Conservation (phyloP, 2,797 vertebrate genomes). For the Acridotheres tristis region DNA sequence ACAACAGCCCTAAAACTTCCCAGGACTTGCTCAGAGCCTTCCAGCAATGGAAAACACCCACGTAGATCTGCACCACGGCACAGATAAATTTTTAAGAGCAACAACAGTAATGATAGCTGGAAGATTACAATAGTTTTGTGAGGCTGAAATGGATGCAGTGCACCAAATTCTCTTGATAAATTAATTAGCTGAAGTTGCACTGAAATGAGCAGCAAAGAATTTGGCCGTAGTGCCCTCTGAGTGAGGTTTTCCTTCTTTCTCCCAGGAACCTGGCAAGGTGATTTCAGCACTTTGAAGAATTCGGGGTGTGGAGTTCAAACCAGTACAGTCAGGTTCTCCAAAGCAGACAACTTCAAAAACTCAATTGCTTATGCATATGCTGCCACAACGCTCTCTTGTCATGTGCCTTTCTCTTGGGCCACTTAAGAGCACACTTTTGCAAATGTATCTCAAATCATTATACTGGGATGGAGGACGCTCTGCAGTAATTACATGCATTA, state of each 20-base stretch:
- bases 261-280: not conserved
- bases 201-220: not conserved
- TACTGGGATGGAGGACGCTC: conserved; percentile 7
- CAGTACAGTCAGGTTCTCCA: not conserved
- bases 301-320: not conserved
- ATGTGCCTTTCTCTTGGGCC: conserved; percentile 18
- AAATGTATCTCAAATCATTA: conserved; percentile 7
- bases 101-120: not conserved
- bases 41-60: not conserved
- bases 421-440: conserved; percentile 8
- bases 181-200: not conserved
- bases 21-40: not conserved
- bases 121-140: not conserved
- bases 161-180: not conserved
- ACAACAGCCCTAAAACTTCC: not conserved
- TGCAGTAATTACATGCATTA: conserved; percentile 46
- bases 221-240: not conserved
- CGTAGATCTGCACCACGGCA: accelerated
- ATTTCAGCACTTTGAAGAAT: not conserved
- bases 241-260: not conserved
- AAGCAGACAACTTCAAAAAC: not conserved
- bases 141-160: not conserved
- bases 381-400: not conserved
- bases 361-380: not conserved
- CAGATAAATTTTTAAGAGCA: not conserved